Conservation (phyloP, 2,797 vertebrate species). For the Coilia nasus region DNA sequence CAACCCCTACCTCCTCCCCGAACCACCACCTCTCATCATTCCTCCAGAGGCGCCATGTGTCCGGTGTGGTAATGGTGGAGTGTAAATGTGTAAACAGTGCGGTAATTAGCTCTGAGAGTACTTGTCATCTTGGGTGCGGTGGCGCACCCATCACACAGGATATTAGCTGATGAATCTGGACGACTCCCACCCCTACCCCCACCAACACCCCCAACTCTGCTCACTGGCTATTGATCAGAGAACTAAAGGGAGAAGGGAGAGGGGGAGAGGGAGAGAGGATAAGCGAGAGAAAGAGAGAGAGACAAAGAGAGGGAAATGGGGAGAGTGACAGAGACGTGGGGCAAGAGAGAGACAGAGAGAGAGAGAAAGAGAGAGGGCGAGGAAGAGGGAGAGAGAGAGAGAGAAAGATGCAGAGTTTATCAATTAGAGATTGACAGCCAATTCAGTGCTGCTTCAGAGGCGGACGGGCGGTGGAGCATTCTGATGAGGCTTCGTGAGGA, state of each 20-base stretch:
- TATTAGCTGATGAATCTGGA: slow-evolving; percentile 89
- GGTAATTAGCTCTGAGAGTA: slow-evolving; percentile 73
- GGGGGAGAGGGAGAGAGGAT: too few species aligned
- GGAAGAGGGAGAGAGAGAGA: slow-evolving; percentile 57
- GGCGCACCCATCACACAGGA: slow-evolving; percentile 69
- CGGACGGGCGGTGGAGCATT: slow-evolving; percentile 68
- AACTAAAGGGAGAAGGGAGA: slow-evolving; percentile 16
- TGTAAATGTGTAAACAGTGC: slow-evolving; percentile 77
- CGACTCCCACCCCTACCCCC: slow-evolving; percentile 63
- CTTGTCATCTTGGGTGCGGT: slow-evolving; percentile 73
- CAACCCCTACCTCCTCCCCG: not conserved
- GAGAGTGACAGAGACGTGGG: too few species aligned
- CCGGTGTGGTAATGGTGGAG: slow-evolving; percentile 66
- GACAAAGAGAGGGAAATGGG: not conserved
- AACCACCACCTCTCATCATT: not conserved
- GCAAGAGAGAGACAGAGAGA: not conserved
- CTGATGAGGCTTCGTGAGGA: slow-evolving; percentile 64
- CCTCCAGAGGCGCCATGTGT: slow-evolving; percentile 33
- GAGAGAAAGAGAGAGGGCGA: slow-evolving; percentile 20
- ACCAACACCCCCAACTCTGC: slow-evolving; percentile 50
- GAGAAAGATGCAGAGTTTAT: slow-evolving; percentile 79
- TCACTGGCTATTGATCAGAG: slow-evolving; percentile 83
- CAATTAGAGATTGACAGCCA: slow-evolving; percentile 88
- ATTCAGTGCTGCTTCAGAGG: slow-evolving; percentile 76
- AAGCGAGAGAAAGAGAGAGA: not conserved